Conservation (phyloP, 2,888 invertebrate species). For the Conchocele bisecta region DNA sequence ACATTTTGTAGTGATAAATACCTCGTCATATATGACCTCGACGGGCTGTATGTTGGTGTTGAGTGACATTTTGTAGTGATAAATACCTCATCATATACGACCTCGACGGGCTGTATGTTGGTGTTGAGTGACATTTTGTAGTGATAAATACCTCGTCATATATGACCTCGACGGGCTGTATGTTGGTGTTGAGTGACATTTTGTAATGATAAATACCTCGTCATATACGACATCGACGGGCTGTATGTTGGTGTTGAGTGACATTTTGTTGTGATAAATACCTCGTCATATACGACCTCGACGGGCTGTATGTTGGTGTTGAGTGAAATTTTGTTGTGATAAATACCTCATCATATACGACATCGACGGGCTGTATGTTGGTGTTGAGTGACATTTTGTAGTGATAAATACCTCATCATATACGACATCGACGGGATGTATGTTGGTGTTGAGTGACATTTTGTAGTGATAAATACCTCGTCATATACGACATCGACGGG, state of each 20-base stretch:
- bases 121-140: constrained; percentile 88
- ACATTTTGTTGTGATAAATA: no score
- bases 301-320: constrained; percentile 88
- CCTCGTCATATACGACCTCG: constrained; percentile 91
- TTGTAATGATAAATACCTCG: no score
- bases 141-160: constrained; percentile 93
- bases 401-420: no score
- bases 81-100: constrained; percentile 91
- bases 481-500: constrained; percentile 90
- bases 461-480: no score
- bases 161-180: constrained; percentile 90
- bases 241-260: constrained; percentile 87
- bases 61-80: no score
- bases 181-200: constrained; percentile 87
- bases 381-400: no score
- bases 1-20: no score
- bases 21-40: constrained; percentile 91
- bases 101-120: constrained; percentile 89
- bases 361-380: no score
- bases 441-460: no score
- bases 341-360: no score
- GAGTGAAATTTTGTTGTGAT: no score
- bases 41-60: constrained; percentile 88
- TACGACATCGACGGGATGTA: no score
- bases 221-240: constrained; percentile 90